A percentile compares a stretch with the other conserved stretches of the same genome.
These are phyloP conservation scores for Danio albolineatus DNA, from an alignment of 2,797 vertebrate species.

Conservation along the genomic window DNA sequence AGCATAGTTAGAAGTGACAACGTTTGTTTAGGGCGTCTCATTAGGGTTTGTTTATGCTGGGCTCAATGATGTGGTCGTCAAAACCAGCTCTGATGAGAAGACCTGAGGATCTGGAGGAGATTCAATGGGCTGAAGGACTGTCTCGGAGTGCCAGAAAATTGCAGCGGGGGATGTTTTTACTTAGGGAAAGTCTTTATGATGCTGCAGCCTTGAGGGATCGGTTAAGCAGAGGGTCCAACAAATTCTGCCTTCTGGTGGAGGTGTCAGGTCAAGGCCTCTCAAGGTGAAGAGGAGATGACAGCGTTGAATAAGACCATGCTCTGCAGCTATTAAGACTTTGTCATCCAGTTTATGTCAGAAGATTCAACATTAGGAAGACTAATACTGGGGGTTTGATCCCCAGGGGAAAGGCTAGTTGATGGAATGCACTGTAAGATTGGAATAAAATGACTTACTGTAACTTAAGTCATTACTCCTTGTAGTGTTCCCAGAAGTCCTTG, in stretches of 20 bases:
- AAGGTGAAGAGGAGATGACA: constrained; percentile 69
- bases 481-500: not conserved
- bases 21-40: constrained; percentile 67
- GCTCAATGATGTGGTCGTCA: constrained; percentile 60
- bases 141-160: constrained; percentile 8
- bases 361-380: not conserved
- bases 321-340: constrained; percentile 64
- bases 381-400: not conserved
- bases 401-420: not conserved
- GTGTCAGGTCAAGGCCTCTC: constrained; percentile 11
- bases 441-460: not conserved
- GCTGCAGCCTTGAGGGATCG: not conserved
- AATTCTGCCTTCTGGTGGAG: constrained; percentile 14
- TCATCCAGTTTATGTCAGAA: constrained; percentile 53
- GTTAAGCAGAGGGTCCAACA: not conserved
- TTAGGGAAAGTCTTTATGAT: not conserved
- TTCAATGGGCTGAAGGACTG: constrained; percentile 46
- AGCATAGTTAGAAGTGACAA: constrained; percentile 24
- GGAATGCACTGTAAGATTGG: not conserved
- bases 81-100: constrained; percentile 58
- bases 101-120: constrained; percentile 65
- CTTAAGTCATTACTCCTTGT: not conserved
- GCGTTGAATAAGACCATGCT: constrained; percentile 58
- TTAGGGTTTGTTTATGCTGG: constrained; percentile 69
- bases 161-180: constrained; percentile 59